phyloP scores from a whole-genome alignment of 2,113 vertebrate genomes.

The Struthidea cinerea region DNA sequence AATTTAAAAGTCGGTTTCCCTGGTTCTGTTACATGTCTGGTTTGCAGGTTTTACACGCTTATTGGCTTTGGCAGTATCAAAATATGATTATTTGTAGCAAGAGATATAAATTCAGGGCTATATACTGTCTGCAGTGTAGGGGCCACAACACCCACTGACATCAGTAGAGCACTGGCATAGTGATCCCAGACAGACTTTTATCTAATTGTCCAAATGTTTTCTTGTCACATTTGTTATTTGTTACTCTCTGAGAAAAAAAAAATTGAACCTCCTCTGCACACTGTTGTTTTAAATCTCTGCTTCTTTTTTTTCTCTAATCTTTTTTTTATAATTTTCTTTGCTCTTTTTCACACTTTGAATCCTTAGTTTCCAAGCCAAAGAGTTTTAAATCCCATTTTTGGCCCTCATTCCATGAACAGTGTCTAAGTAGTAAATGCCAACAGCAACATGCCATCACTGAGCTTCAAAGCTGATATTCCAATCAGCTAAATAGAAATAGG shows the following conservation, averaged over 20 bases:
- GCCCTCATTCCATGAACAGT: background rate
- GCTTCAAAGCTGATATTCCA: background rate
- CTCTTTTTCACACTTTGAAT: background rate
- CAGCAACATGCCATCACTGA: background rate
- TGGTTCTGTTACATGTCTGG: background rate
- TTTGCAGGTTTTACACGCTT: background rate
- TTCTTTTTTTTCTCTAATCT: background rate
- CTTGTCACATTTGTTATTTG: background rate
- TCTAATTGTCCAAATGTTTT: background rate
- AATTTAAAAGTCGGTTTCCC: background rate
- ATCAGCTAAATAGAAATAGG: background rate
- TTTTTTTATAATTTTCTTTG: background rate
- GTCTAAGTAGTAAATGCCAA: background rate
- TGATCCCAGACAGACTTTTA: background rate
- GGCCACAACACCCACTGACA: background rate
- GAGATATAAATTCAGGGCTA: background rate
- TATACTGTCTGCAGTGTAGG: background rate
- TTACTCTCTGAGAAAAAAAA: background rate
- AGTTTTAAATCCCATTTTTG: background rate
- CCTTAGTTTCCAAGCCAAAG: background rate
- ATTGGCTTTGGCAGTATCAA: background rate
- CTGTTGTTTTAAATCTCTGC: background rate
- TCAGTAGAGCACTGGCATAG: background rate
- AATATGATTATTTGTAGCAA: background rate
- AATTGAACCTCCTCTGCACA: background rate